Percentiles rank a stretch among this genome's conserved stretches.
Evolutionary conservation across 2,797 vertebrate species (phyloP).

Genomic region (Platyrinchus mystaceus): DNA sequence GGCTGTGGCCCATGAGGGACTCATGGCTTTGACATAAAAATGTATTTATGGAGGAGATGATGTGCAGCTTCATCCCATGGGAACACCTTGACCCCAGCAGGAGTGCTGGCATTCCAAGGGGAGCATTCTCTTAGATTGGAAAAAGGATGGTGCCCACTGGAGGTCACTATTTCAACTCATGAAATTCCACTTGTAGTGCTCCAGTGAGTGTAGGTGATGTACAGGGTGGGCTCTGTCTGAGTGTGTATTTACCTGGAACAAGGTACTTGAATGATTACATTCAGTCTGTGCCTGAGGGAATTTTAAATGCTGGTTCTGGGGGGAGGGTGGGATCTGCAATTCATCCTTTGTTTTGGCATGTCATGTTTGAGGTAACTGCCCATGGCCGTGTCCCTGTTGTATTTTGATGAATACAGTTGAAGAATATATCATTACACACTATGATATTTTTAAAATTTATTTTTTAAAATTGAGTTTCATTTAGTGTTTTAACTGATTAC

Average conservation of each 20-base stretch:
- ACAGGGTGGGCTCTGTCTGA: fast-evolving
- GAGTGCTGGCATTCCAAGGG: neutral
- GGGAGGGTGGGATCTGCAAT: neutral
- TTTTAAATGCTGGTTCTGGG: neutral
- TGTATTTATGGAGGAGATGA: neutral
- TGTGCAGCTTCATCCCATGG: neutral
- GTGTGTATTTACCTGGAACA: neutral
- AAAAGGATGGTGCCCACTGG: neutral
- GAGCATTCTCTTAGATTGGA: neutral
- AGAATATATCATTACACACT: neutral
- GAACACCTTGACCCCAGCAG: neutral
- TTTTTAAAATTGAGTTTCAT: neutral
- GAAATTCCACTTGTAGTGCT: neutral
- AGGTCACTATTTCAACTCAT: neutral
- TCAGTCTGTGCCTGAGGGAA: neutral
- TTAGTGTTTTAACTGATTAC: neutral
- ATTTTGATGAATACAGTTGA: neutral
- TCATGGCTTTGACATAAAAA: neutral
- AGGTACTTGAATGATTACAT: too few species aligned
- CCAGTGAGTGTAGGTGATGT: neutral
- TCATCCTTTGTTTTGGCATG: neutral
- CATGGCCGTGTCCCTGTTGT: neutral
- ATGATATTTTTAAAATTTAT: neutral
- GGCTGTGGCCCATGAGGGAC: neutral
- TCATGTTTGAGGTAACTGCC: neutral